Evolutionary conservation across 2,888 invertebrate species (phyloP).

Genomic region (Anodontia alba): DNA sequence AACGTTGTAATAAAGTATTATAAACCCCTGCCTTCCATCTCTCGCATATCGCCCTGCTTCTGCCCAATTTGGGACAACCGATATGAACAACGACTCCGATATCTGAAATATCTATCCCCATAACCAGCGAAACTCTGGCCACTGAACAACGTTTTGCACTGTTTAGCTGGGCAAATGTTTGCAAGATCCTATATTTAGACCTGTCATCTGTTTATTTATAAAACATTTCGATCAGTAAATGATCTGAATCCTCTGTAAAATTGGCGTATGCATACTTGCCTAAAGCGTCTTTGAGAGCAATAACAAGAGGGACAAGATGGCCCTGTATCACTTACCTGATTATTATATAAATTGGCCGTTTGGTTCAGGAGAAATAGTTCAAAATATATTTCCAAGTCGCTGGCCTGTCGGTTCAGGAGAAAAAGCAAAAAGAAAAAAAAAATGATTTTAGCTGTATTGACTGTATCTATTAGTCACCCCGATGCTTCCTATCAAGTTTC

Average conservation of each 20-base stretch:
- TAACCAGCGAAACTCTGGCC: constrained; percentile 55
- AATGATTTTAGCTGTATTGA: too few relatives aligned
- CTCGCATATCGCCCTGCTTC: constrained; percentile 39
- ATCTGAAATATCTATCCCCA: constrained; percentile 52
- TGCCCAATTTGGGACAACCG: constrained; percentile 52
- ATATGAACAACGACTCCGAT: constrained; percentile 39
- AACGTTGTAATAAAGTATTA: constrained; percentile 35
- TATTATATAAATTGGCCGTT: too few relatives aligned
- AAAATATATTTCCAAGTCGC: too few relatives aligned
- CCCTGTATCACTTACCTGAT: too few relatives aligned
- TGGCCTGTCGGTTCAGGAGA: too few relatives aligned
- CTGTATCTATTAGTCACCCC: too few relatives aligned
- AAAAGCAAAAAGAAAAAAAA: too few relatives aligned
- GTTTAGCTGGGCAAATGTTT: constrained; percentile 11
- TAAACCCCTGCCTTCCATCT: constrained; percentile 33
- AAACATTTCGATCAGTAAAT: constrained; percentile 57
- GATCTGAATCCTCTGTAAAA: constrained; percentile 12
- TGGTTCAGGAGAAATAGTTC: too few relatives aligned
- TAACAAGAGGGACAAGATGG: too few relatives aligned
- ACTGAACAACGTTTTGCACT: constrained; percentile 28
- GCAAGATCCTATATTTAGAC: constrained; percentile 40
- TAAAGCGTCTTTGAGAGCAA: not conserved
- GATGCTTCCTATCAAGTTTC: too few relatives aligned
- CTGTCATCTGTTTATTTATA: constrained; percentile 47
- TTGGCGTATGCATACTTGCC: constrained; percentile 38